Base-by-base conservation (phyloP, 2,113 vertebrate genomes). In the Setophaga coronata region DNA sequence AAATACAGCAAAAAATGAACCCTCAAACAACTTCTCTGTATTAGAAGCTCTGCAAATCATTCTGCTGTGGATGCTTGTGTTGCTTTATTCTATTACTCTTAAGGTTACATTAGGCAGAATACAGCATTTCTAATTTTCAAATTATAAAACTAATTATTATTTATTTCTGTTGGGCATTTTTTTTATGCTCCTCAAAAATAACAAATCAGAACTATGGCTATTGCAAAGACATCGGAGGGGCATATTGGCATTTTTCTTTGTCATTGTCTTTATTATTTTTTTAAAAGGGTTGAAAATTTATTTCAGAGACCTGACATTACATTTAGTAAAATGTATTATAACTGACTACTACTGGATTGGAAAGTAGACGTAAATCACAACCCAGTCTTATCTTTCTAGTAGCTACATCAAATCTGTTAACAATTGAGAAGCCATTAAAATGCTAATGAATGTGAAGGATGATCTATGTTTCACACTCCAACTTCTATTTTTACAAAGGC, bases 341-440 rank as follows among this genome's bases (percentile, higher is more conserved):
- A 77, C 58, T 65, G 73, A 94, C 82, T 96, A 83, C 80, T 91
- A 78, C 60, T 26, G 20, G 89, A 87, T 58, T 73, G 86, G 56
- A 87, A 97, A 78, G 73, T 62, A 84, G 89, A 95, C 7, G 66
- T 97, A 97, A 95, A 95, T 97, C 93, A 96, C 79, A 93, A 81
- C 60, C 42, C 66, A 91, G 87, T 77, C 82, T 94, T 96, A 95
- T 90, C 92, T 95, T 97, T 94, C 91, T 92, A 91, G 90, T 78
- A 95, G 92, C 86, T 95, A 80, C 51, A 93, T 92, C 74, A 79
- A 94, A 97, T 95, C 94, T 96, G 91, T 94, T 97, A 97, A 96
- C 65, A 90, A 96, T 89, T 94, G 94, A 97, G 94, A 96, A 96
- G 83, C 72, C 87, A 97, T 97, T 96, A 97, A 97, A 97, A 97